These are phyloP conservation scores for Dicentrarchus labrax DNA, from an alignment of 2,113 vertebrate genomes.

Conservation along the genomic window DNA sequence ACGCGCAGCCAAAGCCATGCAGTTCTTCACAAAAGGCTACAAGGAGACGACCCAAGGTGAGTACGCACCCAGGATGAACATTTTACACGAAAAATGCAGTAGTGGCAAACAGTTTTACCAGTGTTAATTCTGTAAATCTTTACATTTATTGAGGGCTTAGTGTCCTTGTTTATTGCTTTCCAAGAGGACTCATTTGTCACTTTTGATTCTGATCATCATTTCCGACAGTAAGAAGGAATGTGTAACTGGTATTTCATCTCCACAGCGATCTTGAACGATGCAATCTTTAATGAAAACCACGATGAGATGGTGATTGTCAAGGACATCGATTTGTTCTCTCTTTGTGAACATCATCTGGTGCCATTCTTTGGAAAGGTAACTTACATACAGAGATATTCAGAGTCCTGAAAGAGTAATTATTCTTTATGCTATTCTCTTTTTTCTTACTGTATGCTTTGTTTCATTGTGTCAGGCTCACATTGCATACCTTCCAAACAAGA, in stretches of 20 bases:
- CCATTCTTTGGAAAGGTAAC: slow-evolving; percentile 77
- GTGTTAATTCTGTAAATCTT: background rate
- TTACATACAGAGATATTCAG: background rate
- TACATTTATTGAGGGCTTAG: too few species aligned
- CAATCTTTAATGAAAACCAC: slow-evolving; percentile 76
- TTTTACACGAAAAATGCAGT: background rate
- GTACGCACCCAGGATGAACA: background rate
- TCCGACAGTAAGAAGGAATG: background rate
- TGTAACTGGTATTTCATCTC: background rate
- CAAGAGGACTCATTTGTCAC: background rate
- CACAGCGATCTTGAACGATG: slow-evolving; percentile 72
- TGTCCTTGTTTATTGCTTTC: background rate
- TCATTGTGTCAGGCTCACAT: slow-evolving; percentile 65
- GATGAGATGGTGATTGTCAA: slow-evolving; percentile 76
- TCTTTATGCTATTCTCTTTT: background rate
- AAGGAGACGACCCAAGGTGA: slow-evolving; percentile 71
- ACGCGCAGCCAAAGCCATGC: slow-evolving; percentile 79
- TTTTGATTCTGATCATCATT: background rate
- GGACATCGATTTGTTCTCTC: slow-evolving; percentile 76
- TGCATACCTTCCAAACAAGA: slow-evolving; percentile 73
- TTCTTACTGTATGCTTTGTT: background rate
- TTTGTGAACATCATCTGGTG: slow-evolving; percentile 75
- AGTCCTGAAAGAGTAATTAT: background rate
- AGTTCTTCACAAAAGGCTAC: slow-evolving; percentile 80
- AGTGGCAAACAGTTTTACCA: background rate